Base-by-base conservation (phyloP, 2,797 vertebrate genomes). In the Chloroceryle inda region DNA sequence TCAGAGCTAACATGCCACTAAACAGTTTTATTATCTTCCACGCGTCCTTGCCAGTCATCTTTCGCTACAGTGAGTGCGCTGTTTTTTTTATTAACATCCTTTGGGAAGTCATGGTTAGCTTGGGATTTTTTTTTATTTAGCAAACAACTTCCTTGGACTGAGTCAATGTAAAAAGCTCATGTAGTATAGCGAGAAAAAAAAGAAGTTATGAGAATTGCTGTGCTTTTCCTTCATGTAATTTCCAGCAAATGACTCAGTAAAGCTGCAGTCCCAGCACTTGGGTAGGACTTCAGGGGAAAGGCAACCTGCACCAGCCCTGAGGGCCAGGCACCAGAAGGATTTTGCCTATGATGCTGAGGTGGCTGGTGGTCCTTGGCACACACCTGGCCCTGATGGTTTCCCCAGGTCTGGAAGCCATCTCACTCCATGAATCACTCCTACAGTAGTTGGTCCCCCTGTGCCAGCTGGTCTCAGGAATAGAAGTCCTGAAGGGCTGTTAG, bases 221-320 rank as follows among this genome's bases (percentile, higher is more conserved):
- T 45, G 20, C 17, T 66, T 16, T 53, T 73, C 11, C 7, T 24
- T 67, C 35, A 29, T 0, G 0, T 31, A 1, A 47, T 22, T 77
- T 91, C 40, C n/a, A 78, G 42, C 6, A 86, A 93, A 74, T 0
- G 2, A 3, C 27, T 22, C 59, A n/a, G 38, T 6, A 92, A 89
- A 45, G 31, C 18, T 61, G 33, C 33, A 52, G 45, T 40, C 40
- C 40, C 40, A 37, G 69, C 0, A 2, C 27, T 61, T 68, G 31
- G 12, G 50, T 31, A 0, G 0, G 31, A 66, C 27, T 15, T 27
- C 3, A 52, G 22, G 14, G 23, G 9, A 61, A 94, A 62, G 40
- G 20, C n/a, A 62, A 12, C 4, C 26, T 47, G 8, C 19, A 58
- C 23, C 6, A 17, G 40, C 12, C 40, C 3, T 1, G 14, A 16